Percentiles rank a stretch among this genome's conserved stretches.
Conservation (phyloP, 2,888 invertebrate genomes). For the Protophormia terraenovae region DNA sequence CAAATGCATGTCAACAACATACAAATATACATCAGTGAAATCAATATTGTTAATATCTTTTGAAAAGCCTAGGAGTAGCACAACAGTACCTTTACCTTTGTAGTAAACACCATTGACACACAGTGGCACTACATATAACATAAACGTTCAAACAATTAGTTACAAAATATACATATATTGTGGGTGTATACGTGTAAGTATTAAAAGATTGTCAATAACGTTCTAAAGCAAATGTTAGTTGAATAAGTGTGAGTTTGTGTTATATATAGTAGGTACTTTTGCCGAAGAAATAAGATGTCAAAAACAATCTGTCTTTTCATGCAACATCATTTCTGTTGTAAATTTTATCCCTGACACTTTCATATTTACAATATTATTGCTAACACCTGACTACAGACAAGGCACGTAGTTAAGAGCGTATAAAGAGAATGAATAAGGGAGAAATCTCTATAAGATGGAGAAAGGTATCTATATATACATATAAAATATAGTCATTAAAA, state of each 20-base stretch:
- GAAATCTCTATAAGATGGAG: not conserved
- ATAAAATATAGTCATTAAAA: conserved; percentile 40
- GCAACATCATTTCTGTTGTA: not conserved
- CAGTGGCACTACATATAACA: not conserved
- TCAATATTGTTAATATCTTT: conserved; percentile 29
- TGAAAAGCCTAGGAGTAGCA: not conserved
- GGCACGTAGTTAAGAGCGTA: conserved; percentile 2
- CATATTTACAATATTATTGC: not conserved
- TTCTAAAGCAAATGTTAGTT: not conserved
- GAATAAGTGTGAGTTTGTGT: not conserved
- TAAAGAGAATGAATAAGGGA: not conserved
- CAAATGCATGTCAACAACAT: conserved; percentile 30
- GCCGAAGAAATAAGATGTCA: not conserved
- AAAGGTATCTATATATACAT: too few relatives aligned
- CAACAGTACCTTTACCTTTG: not conserved
- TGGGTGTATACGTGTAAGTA: not conserved
- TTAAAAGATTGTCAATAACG: not conserved
- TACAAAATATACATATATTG: too few relatives aligned
- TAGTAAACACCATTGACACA: not conserved
- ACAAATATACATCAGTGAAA: conserved; percentile 9
- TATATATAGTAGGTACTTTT: not conserved
- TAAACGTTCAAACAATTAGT: not conserved
- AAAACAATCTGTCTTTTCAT: conserved; percentile 31
- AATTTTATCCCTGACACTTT: too few relatives aligned
- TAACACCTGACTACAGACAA: not conserved